Evolutionary conservation across 2,797 vertebrate species (phyloP).

Genomic region (Mormyrops boulengeri): DNA sequence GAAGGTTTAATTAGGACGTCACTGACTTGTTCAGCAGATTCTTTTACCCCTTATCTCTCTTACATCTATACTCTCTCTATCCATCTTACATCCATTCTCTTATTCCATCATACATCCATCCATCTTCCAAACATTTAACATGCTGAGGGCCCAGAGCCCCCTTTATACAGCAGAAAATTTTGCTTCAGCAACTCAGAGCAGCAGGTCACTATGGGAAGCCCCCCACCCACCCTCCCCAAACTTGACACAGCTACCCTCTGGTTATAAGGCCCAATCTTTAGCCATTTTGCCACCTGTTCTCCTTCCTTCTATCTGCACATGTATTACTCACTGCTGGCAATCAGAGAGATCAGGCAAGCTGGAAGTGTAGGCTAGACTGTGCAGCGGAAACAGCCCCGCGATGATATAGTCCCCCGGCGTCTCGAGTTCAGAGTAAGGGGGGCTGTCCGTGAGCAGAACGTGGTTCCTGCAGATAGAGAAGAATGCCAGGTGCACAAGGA

Average conservation of each 20-base stretch:
- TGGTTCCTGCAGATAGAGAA: constrained; percentile 27
- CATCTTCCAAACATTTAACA: background rate
- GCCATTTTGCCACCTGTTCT: background rate
- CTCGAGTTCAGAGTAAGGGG: constrained; percentile 39
- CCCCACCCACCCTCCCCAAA: background rate
- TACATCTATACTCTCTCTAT: background rate
- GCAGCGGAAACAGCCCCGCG: constrained; percentile 69
- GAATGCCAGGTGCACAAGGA: constrained; percentile 35
- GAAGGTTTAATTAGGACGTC: background rate
- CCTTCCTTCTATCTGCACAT: background rate
- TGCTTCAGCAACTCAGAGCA: background rate
- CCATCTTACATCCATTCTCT: background rate
- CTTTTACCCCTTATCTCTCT: background rate
- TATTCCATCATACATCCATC: background rate
- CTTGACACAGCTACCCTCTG: background rate
- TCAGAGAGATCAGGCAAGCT: constrained; percentile 46
- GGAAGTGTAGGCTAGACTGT: constrained; percentile 33
- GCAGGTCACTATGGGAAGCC: background rate
- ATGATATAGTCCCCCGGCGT: constrained; percentile 62
- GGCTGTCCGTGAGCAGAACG: constrained; percentile 34
- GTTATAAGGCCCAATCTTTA: background rate
- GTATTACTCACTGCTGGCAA: constrained; percentile 52
- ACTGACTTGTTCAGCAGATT: background rate
- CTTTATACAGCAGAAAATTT: background rate
- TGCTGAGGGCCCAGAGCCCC: background rate